phyloP scores from a whole-genome alignment of 2,113 vertebrate genomes.

The Cyprinodon variegatus region DNA sequence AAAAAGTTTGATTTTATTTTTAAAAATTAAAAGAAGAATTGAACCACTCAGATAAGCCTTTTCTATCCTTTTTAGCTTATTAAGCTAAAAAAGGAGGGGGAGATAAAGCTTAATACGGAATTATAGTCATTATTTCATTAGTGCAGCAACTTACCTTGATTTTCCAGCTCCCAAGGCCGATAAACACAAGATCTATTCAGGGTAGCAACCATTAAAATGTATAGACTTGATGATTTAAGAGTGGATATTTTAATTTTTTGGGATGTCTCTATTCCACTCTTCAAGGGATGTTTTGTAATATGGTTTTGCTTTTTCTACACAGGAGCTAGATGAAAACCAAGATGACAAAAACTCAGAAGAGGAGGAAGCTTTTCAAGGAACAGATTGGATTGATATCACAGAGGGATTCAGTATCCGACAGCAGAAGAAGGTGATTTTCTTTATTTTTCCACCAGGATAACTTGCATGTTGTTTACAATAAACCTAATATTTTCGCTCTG shows the following conservation, averaged over 20 bases:
- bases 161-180: not conserved
- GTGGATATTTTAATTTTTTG: not conserved
- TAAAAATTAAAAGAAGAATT: not conserved
- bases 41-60: not conserved
- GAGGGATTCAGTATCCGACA: conserved; percentile 61
- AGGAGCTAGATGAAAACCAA: conserved; percentile 62
- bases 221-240: not conserved
- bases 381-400: conserved; percentile 73
- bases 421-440: conserved; percentile 70
- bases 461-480: too few relatives aligned
- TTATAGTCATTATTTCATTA: not conserved
- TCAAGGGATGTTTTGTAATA: not conserved
- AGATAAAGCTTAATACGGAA: not conserved
- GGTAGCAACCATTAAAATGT: not conserved
- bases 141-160: not conserved
- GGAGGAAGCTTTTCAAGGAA: conserved; percentile 64
- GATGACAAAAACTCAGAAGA: conserved; percentile 52
- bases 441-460: not conserved
- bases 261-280: not conserved
- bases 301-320: not conserved
- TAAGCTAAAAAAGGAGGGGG: not conserved
- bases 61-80: not conserved
- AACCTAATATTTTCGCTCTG: too few relatives aligned
- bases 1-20: not conserved
- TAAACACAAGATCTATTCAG: not conserved